Conservation (phyloP, 2,113 vertebrate species). For the Sialia sialis region DNA sequence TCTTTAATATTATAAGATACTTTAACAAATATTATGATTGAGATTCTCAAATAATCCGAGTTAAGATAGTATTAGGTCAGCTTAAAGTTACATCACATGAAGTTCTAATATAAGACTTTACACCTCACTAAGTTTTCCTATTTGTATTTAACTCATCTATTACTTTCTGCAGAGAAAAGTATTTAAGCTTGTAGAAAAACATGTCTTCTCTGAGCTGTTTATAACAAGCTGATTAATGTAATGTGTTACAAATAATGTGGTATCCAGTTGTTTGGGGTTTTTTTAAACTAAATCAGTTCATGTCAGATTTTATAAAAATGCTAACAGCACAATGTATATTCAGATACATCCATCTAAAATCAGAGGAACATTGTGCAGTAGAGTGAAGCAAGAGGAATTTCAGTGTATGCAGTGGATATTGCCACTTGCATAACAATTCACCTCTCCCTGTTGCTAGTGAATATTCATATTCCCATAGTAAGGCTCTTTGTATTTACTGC, state of each 20-base stretch:
- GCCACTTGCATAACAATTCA: constrained; percentile 73
- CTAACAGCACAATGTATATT: neutral
- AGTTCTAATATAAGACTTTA: neutral
- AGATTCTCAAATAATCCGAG: constrained; percentile 21
- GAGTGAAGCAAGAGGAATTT: constrained; percentile 61
- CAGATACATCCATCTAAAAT: neutral
- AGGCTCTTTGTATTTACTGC: constrained; percentile 48
- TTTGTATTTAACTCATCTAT: constrained; percentile 3
- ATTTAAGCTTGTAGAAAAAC: constrained; percentile 31
- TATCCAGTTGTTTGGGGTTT: neutral
- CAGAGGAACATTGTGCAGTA: constrained; percentile 21
- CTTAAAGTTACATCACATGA: constrained; percentile 1
- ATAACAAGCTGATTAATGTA: constrained; percentile 29
- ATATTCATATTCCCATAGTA: constrained; percentile 70
- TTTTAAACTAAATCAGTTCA: neutral
- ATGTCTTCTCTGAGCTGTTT: constrained; percentile 24
- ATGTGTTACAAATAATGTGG: constrained; percentile 25
- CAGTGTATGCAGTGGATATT: constrained; percentile 37
- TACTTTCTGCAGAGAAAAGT: neutral
- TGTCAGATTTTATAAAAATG: neutral
- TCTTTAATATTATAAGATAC: neutral
- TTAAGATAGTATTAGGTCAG: constrained; percentile 29
- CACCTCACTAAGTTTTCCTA: neutral
- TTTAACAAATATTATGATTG: constrained; percentile 1
- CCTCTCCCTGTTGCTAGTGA: constrained; percentile 54